Evolutionary conservation across 2,113 vertebrate genomes (phyloP).

Genomic region (Poicephalus gulielmi): DNA sequence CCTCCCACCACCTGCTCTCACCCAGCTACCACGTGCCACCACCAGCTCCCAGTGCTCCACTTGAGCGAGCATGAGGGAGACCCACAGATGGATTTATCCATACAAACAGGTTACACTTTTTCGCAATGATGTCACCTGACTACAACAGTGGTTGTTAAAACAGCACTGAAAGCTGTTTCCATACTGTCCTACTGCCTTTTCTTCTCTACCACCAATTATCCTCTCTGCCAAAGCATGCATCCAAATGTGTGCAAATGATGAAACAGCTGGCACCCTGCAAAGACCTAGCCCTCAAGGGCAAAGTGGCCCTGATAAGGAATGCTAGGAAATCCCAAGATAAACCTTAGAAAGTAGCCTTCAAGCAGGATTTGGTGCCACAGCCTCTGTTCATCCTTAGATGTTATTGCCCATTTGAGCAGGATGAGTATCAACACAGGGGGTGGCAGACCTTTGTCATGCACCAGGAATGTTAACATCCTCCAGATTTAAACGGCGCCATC

Average conservation of each 20-base stretch:
- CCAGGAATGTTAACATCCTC: conserved; percentile 46
- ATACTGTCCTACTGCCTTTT: background rate
- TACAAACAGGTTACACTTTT: background rate
- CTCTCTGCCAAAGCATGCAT: background rate
- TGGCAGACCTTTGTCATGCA: conserved; percentile 29
- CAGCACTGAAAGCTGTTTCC: fast-evolving
- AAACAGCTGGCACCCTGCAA: background rate
- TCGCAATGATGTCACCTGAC: background rate
- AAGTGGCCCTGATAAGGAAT: background rate
- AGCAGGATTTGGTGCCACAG: conserved; percentile 5
- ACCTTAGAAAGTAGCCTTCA: background rate
- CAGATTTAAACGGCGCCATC: conserved; percentile 36
- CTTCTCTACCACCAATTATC: background rate
- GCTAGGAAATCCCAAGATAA: background rate
- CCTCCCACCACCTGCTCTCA: fast-evolving
- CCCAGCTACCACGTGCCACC: fast-evolving
- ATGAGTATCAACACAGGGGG: background rate
- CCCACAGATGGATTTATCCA: fast-evolving
- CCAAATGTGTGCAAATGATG: background rate
- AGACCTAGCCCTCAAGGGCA: background rate
- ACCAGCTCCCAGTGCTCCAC: background rate
- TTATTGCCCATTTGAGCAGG: background rate
- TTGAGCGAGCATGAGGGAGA: fast-evolving
- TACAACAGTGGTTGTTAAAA: fast-evolving
- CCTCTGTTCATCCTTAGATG: background rate